Conservation (phyloP, 2,797 vertebrate genomes). For the Enteromius paludinosus region DNA sequence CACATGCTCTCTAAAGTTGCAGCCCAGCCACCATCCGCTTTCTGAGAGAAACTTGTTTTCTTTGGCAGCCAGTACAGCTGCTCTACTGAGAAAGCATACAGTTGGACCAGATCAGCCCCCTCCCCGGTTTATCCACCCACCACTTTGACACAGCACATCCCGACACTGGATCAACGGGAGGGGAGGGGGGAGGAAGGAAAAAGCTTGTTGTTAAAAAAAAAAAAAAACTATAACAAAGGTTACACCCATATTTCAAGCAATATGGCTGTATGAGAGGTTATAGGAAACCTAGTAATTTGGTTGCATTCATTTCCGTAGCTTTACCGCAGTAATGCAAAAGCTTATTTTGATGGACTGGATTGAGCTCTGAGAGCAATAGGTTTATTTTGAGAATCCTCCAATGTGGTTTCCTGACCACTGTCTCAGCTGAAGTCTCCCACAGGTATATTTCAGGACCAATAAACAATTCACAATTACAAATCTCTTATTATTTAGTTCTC, state of each 20-base stretch:
- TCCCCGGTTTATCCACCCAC: conserved; percentile 49
- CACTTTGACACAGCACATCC: conserved; percentile 56
- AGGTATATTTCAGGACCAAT: conserved; percentile 7
- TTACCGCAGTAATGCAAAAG: conserved; percentile 27
- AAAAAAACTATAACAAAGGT: conserved; percentile 30
- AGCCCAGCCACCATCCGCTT: conserved; percentile 63
- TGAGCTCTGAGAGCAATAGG: background rate
- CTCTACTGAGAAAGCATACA: conserved; percentile 62
- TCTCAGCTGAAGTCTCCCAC: conserved; percentile 1
- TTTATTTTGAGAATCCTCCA: conserved; percentile 8
- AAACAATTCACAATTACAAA: conserved; percentile 9
- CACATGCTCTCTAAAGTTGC: conserved; percentile 71
- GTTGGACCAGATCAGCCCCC: conserved; percentile 51
- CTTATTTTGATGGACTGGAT: conserved; percentile 20
- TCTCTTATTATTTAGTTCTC: background rate
- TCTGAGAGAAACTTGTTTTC: conserved; percentile 72
- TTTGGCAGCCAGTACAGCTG: conserved; percentile 67
- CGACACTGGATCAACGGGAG: conserved; percentile 41
- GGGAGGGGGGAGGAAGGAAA: conserved; percentile 19
- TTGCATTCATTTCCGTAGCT: conserved; percentile 37
- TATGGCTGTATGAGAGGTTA: conserved; percentile 29
- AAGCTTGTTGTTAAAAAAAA: conserved; percentile 31
- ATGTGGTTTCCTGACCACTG: conserved; percentile 5
- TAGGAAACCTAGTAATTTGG: conserved; percentile 33
- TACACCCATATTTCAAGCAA: conserved; percentile 19